Evolutionary conservation across 2,113 vertebrate genomes (phyloP).

Genomic region (Cavia porcellus): DNA sequence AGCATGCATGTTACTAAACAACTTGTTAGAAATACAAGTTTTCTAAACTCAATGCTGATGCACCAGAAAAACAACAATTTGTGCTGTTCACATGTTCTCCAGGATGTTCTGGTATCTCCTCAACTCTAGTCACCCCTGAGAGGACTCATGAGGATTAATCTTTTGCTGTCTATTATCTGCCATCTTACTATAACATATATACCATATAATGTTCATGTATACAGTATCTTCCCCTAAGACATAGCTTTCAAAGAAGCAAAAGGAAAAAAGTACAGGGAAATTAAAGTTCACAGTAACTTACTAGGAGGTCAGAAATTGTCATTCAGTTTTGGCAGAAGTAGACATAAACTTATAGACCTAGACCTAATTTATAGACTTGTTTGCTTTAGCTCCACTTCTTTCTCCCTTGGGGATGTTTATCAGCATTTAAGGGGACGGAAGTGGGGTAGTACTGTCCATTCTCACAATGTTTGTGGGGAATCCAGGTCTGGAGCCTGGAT

Average conservation of each 20-base stretch:
- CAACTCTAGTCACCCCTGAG: not conserved
- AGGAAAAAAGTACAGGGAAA: not conserved
- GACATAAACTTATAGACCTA: not conserved
- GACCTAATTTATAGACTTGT: not conserved
- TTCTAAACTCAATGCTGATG: not conserved
- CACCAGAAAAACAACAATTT: not conserved
- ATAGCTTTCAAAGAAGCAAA: constrained; percentile 27
- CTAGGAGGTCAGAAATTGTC: not conserved
- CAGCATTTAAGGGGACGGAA: not conserved
- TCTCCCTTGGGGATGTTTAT: not conserved
- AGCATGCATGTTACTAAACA: not conserved
- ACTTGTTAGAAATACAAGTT: not conserved
- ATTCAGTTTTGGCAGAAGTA: not conserved
- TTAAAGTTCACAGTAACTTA: not conserved
- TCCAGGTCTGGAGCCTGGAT: not conserved
- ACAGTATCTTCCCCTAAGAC: not conserved
- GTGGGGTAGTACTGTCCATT: not conserved
- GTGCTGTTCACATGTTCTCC: not conserved
- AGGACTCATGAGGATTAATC: not conserved
- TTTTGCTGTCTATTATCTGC: not conserved
- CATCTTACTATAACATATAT: not conserved
- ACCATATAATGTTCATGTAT: not conserved
- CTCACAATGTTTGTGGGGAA: not conserved
- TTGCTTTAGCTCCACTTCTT: not conserved
- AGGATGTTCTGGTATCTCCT: not conserved